Evolutionary conservation across 2,888 invertebrate genomes (phyloP).

Genomic region (Zele albiditarsus): DNA sequence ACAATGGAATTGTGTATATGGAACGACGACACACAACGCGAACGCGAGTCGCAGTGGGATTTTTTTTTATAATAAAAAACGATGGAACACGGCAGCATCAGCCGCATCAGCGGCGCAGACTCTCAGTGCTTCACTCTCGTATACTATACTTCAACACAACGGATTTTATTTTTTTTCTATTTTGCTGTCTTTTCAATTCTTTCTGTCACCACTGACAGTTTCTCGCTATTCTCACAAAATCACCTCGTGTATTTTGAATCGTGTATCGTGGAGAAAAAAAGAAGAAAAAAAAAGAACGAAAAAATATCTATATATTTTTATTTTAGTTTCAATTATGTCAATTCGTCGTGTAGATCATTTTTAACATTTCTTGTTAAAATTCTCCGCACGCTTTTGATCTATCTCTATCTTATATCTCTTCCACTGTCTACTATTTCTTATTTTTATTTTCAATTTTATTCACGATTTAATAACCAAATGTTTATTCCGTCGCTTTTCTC

Average conservation of each 20-base stretch:
- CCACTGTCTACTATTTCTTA: no score
- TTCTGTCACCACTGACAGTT: slow-evolving; percentile 18
- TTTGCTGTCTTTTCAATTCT: slow-evolving; percentile 10
- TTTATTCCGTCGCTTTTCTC: slow-evolving; percentile 5
- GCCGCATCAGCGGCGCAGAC: slow-evolving; percentile 41
- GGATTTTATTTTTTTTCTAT: slow-evolving; percentile 37
- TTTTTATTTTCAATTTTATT: no score
- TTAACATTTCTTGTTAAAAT: no score
- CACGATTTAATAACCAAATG: background rate
- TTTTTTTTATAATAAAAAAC: slow-evolving; percentile 4
- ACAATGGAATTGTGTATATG: background rate
- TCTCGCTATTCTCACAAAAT: no score
- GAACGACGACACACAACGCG: slow-evolving; percentile 10
- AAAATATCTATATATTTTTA: no score
- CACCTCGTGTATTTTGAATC: background rate
- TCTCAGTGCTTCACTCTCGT: slow-evolving; percentile 33
- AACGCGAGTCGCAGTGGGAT: slow-evolving; percentile 15
- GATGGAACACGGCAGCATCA: slow-evolving; percentile 11
- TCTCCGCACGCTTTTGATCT: no score
- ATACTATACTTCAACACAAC: background rate
- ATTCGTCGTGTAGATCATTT: no score
- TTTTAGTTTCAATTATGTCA: no score
- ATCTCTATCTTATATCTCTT: no score
- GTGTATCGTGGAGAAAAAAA: background rate
- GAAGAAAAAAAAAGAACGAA: no score